Evolutionary conservation across 1,140 invertebrate genomes (phyloP), one percentile per base, ranked within the genome.

Genomic region (Belonocnema kinseyi): DNA sequence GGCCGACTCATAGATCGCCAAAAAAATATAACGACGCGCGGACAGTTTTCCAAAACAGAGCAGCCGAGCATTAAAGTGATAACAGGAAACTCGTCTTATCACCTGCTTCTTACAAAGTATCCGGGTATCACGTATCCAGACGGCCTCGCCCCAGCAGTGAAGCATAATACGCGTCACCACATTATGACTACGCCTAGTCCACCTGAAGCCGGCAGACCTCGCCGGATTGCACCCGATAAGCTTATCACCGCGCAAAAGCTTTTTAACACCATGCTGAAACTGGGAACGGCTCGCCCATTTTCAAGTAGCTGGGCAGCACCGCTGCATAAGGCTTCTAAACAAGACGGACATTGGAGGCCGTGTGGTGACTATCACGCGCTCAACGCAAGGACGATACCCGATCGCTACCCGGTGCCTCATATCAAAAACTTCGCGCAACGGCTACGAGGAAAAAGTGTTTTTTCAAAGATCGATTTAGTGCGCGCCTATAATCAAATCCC

Each of bases 381-480:
- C 14, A 74, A 74, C n/a, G 53, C 73, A 6, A 53, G 73, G 11
- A 58, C 53, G 26, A 7, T 12, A 13, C 73, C 73, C 26, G 26
- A 33, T 33, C 26, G 26, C 5, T 33, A 33, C 5, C 26, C 3
- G 26, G 26, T 33, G 26, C 52, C 4, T 3, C 14, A 56, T 10
- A 74, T 58, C 14, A 12, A 56, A 2, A 53, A 74, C 19, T 74
- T 56, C 26, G 12, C 73, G 3, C 73, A 74, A 6, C 6, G 6
- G 4, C 54, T 75, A 1, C 54, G 40, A 1, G 74, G 46, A 13
- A 75, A 51, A 26, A 52, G n/a, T 14, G 26, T 75, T 14, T 75
- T 51, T 50, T 75, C 74, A 3, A 75, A 53, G 26, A 66, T 75
- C 33, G 74, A 75, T 26, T 17, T 75, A 10, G 46, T 75, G 3